Conservation (phyloP, 2,113 vertebrate genomes). For the Carettochelys insculpta region DNA sequence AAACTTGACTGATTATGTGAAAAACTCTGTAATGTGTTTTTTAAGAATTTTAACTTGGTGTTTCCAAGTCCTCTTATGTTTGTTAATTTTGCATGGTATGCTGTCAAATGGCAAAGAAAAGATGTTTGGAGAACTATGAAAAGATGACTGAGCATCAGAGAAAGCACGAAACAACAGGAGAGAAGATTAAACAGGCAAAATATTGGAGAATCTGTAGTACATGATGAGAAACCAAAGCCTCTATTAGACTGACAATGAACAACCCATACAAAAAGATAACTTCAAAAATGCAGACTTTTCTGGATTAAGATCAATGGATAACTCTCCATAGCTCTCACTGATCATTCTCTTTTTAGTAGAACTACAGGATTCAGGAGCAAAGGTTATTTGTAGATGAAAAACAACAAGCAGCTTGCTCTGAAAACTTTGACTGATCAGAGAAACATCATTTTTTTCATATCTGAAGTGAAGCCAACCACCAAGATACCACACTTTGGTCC, state of each 20-base stretch:
- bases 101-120: constrained; percentile 38
- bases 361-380: background rate
- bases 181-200: constrained; percentile 27
- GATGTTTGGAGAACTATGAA: constrained; percentile 12
- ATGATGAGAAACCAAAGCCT: background rate
- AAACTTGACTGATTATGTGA: background rate
- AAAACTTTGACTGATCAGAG: background rate
- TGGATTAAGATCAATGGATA: constrained; percentile 1
- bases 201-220: background rate
- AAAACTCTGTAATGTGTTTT: background rate
- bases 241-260: background rate
- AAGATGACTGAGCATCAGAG: constrained; percentile 51
- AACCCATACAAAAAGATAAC: background rate
- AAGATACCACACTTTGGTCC: constrained; percentile 1
- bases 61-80: background rate
- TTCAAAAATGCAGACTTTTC: background rate
- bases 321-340: background rate
- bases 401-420: background rate
- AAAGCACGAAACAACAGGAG: constrained; percentile 32
- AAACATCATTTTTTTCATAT: background rate
- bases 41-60: background rate
- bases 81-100: background rate
- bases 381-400: background rate
- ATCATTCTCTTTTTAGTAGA: background rate
- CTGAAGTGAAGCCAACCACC: background rate